A percentile compares a stretch with the other conserved stretches of the same genome.
phyloP scores from a whole-genome alignment of 2,797 vertebrate species.

The Varecia variegata region DNA sequence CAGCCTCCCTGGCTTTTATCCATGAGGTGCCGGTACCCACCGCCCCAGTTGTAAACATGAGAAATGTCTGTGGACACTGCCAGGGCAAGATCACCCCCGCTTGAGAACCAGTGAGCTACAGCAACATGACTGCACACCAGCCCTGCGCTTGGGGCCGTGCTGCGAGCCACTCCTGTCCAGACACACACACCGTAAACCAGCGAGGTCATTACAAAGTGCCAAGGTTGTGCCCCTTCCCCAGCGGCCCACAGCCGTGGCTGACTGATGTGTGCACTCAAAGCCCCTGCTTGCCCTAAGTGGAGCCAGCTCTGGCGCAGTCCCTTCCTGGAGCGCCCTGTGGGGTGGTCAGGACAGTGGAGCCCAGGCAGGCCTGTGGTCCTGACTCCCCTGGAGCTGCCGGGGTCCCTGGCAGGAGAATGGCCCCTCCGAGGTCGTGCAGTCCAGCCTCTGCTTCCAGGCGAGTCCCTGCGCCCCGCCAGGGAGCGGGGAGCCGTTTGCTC shows the following conservation, averaged over 20 bases:
- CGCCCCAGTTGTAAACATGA: not conserved
- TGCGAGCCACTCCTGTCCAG: not conserved
- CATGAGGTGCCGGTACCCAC: too few species aligned
- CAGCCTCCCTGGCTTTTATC: not conserved
- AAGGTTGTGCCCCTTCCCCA: not conserved
- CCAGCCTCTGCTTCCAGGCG: not conserved
- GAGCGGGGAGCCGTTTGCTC: not conserved
- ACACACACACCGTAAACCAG: too few species aligned
- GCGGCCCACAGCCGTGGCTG: not conserved
- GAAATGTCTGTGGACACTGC: not conserved
- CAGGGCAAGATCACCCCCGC: not conserved
- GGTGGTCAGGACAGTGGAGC: not conserved
- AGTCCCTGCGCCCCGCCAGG: not conserved
- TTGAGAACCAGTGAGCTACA: not conserved
- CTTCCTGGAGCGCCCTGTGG: fast-evolving
- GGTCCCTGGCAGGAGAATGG: too few species aligned
- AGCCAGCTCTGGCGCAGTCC: not conserved
- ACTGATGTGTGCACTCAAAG: not conserved
- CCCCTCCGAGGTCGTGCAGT: not conserved
- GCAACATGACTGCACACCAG: not conserved
- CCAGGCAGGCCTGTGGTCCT: not conserved
- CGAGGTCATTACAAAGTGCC: not conserved
- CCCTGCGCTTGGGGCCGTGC: not conserved
- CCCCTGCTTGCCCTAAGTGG: not conserved
- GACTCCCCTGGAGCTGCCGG: not conserved